Percentiles rank a stretch among this genome's conserved stretches.
phyloP scores from a whole-genome alignment of 2,888 invertebrate genomes.

The Acleris emargana region DNA sequence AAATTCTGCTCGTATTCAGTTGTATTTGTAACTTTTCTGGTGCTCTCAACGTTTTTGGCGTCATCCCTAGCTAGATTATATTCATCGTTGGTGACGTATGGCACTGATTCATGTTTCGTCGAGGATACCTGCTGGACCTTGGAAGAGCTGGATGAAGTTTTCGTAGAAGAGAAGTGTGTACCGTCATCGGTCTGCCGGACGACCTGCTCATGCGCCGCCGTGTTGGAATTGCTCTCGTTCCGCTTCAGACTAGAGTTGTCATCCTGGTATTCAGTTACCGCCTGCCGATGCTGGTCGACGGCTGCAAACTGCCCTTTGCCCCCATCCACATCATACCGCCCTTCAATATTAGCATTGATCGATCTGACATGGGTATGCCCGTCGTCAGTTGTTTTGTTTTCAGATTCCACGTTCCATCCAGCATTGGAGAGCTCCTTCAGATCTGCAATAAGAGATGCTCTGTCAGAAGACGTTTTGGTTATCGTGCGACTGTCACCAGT shows the following conservation, averaged over 20 bases:
- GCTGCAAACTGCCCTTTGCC: constrained; percentile 87
- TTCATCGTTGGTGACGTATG: constrained; percentile 59
- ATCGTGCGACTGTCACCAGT: constrained; percentile 51
- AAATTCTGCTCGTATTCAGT: constrained; percentile 55
- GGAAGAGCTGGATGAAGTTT: constrained; percentile 65
- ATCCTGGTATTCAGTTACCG: constrained; percentile 73
- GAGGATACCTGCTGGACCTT: constrained; percentile 68
- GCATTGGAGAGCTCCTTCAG: constrained; percentile 78
- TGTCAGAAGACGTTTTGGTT: constrained; percentile 3
- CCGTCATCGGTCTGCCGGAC: constrained; percentile 72
- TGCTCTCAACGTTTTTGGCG: constrained; percentile 57
- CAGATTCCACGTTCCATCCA: constrained; percentile 87
- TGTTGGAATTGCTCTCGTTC: constrained; percentile 65
- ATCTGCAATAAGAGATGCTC: constrained; percentile 62
- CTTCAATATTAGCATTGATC: constrained; percentile 86
- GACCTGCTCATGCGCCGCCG: constrained; percentile 69
- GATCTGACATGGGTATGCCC: constrained; percentile 85
- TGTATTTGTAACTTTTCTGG: constrained; percentile 49
- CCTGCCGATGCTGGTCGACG: constrained; percentile 84
- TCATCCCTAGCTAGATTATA: constrained; percentile 52
- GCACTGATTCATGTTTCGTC: constrained; percentile 64
- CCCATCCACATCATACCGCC: constrained; percentile 85
- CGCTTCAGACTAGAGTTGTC: constrained; percentile 70
- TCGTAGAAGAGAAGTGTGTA: constrained; percentile 63
- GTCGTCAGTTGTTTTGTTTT: constrained; percentile 85